Percentiles rank a stretch among this genome's conserved stretches.
These are phyloP conservation scores for Endotricha flammealis DNA, from an alignment of 2,888 invertebrate species.

Conservation along the genomic window DNA sequence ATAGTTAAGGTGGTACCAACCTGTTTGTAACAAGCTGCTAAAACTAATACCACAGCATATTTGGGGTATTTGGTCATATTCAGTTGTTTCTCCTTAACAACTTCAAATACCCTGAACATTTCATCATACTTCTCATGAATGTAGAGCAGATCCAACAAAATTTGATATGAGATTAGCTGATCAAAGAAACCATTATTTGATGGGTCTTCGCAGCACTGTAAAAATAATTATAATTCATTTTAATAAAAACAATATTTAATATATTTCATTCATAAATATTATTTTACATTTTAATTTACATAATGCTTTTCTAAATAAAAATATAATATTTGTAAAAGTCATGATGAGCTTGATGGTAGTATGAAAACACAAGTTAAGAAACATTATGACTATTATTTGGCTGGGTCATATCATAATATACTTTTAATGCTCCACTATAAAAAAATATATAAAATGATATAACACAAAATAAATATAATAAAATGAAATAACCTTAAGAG, in stretches of 20 bases:
- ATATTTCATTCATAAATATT: neutral
- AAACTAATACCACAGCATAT: constrained; percentile 81
- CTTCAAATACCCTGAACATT: constrained; percentile 80
- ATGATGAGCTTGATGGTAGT: too few species aligned
- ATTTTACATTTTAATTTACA: too few species aligned
- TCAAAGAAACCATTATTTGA: constrained; percentile 83
- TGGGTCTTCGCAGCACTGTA: constrained; percentile 81
- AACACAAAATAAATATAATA: neutral
- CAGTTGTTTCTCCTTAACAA: constrained; percentile 78
- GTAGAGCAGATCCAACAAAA: constrained; percentile 84
- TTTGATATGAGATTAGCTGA: constrained; percentile 82
- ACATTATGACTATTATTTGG: too few species aligned
- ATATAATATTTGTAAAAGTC: too few species aligned
- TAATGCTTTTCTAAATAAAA: too few species aligned
- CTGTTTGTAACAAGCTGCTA: constrained; percentile 87
- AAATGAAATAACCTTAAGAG: constrained; percentile 68
- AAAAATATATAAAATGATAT: constrained; percentile 1
- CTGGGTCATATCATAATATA: too few species aligned
- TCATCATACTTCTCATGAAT: constrained; percentile 82
- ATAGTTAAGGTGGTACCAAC: constrained; percentile 71
- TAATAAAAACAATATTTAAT: neutral
- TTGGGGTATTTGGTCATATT: constrained; percentile 82
- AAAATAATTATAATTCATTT: constrained; percentile 21
- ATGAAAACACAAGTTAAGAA: too few species aligned
- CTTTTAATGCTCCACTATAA: too few species aligned